Conservation (phyloP, 2,113 vertebrate species). For the Labrus mixtus region DNA sequence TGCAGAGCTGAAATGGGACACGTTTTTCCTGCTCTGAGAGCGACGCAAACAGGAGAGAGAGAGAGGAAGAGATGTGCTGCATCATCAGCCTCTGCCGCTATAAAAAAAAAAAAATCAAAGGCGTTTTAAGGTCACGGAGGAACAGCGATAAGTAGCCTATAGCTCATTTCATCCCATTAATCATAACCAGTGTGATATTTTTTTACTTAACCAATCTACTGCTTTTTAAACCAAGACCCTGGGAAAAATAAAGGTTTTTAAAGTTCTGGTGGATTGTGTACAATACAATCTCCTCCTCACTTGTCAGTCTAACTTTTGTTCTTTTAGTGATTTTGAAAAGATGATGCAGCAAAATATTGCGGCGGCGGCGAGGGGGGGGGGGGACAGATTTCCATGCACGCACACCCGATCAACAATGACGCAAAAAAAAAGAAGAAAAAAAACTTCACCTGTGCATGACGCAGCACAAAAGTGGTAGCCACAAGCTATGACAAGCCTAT, state of each 20-base stretch:
- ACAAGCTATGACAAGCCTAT: not conserved
- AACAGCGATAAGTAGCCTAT: too few relatives aligned
- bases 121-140: constrained; percentile 70
- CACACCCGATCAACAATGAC: not conserved
- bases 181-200: not conserved
- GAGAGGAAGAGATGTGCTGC: constrained; percentile 62
- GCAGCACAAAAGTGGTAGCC: constrained; percentile 21
- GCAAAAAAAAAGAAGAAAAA: not conserved
- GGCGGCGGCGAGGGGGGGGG: too few relatives aligned
- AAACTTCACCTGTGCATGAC: constrained; percentile 34
- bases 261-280: not conserved
- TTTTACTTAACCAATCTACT: not conserved
- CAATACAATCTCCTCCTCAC: not conserved
- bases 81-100: constrained; percentile 54
- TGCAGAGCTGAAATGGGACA: constrained; percentile 69
- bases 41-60: constrained; percentile 8
- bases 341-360: not conserved
- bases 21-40: constrained; percentile 14
- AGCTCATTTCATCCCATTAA: not conserved
- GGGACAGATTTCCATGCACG: not conserved
- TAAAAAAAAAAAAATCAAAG: constrained; percentile 60
- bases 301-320: not conserved
- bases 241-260: not conserved
- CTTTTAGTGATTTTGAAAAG: not conserved
- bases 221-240: not conserved